Percentiles rank a stretch among this genome's conserved stretches.
Conservation (phyloP, 2,797 vertebrate genomes). For the Hippoglossus hippoglossus region DNA sequence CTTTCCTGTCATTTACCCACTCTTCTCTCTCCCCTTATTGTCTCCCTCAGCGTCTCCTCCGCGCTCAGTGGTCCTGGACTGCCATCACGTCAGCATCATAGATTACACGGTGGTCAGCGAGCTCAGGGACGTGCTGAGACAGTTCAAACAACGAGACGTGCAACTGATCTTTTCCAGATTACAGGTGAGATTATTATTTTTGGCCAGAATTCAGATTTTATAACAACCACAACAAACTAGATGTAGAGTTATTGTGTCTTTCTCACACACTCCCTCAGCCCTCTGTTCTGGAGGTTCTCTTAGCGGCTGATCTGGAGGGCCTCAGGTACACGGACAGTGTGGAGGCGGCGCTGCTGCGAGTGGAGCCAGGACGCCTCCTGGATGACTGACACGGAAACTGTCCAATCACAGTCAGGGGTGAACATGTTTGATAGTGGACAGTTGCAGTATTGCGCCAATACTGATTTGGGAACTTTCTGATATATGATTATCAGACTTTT, state of each 20-base stretch:
- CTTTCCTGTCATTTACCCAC: not conserved
- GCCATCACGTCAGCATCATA: conserved; percentile 85
- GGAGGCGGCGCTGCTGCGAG: conserved; percentile 82
- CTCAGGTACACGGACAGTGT: conserved; percentile 79
- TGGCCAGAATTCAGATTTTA: not conserved
- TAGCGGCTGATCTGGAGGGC: conserved; percentile 84
- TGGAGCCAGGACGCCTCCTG: conserved; percentile 35
- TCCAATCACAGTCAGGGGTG: conserved; percentile 2
- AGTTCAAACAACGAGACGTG: conserved; percentile 79
- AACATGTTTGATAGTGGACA: not conserved
- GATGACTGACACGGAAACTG: conserved; percentile 30
- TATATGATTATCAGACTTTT: no score
- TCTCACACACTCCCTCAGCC: conserved; percentile 65
- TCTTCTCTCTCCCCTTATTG: not conserved
- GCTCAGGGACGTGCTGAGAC: conserved; percentile 86
- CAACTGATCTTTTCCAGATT: conserved; percentile 84
- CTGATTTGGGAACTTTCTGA: no score
- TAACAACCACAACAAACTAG: not conserved
- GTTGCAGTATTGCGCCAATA: not conserved
- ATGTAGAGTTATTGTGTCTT: not conserved
- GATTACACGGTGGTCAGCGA: conserved; percentile 90
- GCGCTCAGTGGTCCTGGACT: conserved; percentile 84
- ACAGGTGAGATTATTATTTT: conserved; percentile 78
- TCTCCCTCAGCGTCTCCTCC: conserved; percentile 76
- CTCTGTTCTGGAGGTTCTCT: conserved; percentile 83